Conservation (phyloP, 2,113 vertebrate species). For the Macaca nemestrina region DNA sequence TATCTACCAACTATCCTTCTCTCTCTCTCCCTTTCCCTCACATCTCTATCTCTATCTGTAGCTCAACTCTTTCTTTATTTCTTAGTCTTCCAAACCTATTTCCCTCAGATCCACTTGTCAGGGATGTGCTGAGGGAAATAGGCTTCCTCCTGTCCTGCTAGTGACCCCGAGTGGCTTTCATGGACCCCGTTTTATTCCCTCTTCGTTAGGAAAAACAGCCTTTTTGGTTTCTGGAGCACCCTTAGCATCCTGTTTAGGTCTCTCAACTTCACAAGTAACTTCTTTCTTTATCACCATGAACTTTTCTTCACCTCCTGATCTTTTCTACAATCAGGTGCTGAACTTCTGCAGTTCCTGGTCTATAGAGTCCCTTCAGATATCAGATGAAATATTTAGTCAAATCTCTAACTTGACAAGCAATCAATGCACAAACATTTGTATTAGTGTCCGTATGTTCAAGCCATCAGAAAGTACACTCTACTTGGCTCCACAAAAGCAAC, state of each 20-base stretch:
- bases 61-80: background rate
- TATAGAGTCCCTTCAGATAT: background rate
- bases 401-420: background rate
- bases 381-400: background rate
- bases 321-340: background rate
- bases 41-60: background rate
- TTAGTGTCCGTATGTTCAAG: background rate
- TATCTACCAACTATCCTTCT: background rate
- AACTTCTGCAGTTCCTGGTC: background rate
- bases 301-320: background rate
- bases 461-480: background rate
- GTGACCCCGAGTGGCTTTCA: background rate
- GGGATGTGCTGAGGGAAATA: background rate
- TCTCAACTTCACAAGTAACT: background rate
- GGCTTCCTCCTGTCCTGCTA: background rate
- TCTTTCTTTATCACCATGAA: background rate
- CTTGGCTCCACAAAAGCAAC: background rate
- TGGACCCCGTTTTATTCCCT: background rate
- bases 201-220: background rate
- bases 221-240: background rate
- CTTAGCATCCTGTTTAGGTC: background rate
- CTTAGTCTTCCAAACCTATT: background rate
- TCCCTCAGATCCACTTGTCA: background rate
- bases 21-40: background rate
- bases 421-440: background rate